phyloP scores from a whole-genome alignment of 2,797 vertebrate genomes.

The Glossophaga mutica region DNA sequence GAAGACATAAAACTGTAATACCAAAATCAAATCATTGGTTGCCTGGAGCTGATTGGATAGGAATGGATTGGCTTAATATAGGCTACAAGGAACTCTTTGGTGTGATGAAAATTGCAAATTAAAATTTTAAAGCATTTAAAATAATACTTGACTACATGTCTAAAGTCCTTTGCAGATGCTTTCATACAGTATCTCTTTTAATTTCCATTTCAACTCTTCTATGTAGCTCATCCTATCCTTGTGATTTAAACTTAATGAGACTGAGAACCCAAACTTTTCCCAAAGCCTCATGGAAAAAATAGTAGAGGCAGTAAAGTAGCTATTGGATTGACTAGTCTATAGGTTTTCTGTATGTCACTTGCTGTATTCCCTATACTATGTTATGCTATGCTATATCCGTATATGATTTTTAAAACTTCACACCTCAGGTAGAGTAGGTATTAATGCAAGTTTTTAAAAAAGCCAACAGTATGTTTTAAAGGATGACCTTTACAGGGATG shows the following conservation, averaged over 20 bases:
- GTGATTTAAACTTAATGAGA: neutral
- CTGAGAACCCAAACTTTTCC: neutral
- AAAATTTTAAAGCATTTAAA: neutral
- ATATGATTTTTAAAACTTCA: neutral
- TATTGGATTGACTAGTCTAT: neutral
- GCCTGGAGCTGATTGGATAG: neutral
- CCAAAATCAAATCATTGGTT: neutral
- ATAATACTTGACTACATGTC: neutral
- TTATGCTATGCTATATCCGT: neutral
- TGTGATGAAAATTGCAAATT: neutral
- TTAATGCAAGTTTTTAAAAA: neutral
- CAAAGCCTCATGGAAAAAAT: neutral
- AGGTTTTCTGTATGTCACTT: neutral
- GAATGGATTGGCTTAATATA: neutral
- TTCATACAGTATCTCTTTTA: neutral
- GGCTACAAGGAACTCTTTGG: neutral
- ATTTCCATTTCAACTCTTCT: neutral
- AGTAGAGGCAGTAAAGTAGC: neutral
- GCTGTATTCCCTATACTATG: neutral
- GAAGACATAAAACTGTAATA: neutral
- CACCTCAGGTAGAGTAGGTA: neutral
- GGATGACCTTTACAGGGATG: neutral
- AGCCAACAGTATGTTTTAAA: neutral
- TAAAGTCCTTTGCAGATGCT: neutral
- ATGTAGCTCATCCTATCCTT: neutral